phyloP scores from a whole-genome alignment of 2,888 invertebrate genomes.

The Hypselothyrea guttata region DNA sequence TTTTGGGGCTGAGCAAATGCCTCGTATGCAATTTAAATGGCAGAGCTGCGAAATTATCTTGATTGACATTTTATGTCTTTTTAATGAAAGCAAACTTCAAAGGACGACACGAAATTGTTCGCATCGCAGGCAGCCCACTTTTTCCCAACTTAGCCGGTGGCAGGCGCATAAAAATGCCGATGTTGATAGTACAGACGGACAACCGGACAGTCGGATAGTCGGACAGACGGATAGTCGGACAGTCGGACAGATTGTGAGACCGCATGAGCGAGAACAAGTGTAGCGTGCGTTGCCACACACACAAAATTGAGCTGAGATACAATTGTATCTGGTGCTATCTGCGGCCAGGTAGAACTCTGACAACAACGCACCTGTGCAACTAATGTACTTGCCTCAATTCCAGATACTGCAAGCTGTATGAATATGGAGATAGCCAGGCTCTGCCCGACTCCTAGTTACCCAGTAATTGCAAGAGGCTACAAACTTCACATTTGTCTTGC shows the following conservation, averaged over 20 bases:
- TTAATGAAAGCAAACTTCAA: slow-evolving; percentile 65
- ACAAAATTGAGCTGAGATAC: slow-evolving; percentile 25
- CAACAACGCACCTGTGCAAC: slow-evolving; percentile 57
- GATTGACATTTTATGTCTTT: slow-evolving; percentile 75
- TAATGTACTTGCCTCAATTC: slow-evolving; percentile 58
- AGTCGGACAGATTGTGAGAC: not conserved
- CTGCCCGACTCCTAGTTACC: too few relatives aligned
- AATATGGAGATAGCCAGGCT: slow-evolving; percentile 9
- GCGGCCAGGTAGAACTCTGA: slow-evolving; percentile 50
- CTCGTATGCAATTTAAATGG: slow-evolving; percentile 34
- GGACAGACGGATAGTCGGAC: not conserved
- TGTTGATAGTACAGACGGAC: slow-evolving; percentile 14
- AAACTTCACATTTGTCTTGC: too few relatives aligned
- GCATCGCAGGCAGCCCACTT: slow-evolving; percentile 41
- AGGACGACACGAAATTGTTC: slow-evolving; percentile 46
- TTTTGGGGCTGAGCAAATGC: not conserved
- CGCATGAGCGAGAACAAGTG: slow-evolving; percentile 17
- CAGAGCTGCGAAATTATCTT: slow-evolving; percentile 60
- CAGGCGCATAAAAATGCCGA: slow-evolving; percentile 57
- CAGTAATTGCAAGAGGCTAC: too few relatives aligned
- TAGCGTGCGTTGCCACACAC: slow-evolving; percentile 25
- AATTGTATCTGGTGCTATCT: slow-evolving; percentile 54
- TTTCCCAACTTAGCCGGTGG: slow-evolving; percentile 56
- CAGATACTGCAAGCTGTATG: slow-evolving; percentile 2
- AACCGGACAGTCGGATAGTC: not conserved